These are phyloP conservation scores for Pinna nobilis DNA, from an alignment of 1,140 invertebrate genomes.

Conservation along the genomic window DNA sequence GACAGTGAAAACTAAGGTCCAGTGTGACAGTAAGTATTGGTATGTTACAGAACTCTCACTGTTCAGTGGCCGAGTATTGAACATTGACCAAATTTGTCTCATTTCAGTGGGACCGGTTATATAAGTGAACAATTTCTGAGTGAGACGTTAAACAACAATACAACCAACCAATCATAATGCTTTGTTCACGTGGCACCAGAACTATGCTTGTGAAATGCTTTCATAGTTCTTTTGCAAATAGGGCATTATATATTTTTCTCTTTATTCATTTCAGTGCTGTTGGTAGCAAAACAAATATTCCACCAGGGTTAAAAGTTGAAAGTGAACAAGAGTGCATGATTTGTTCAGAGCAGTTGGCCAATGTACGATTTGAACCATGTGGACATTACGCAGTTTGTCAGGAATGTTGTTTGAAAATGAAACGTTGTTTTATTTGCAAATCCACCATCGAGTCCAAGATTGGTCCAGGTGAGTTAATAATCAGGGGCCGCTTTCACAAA, in stretches of 20 bases:
- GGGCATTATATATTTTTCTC: background rate
- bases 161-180: too few relatives aligned
- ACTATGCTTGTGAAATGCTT: too few relatives aligned
- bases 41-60: too few relatives aligned
- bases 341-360: slow-evolving; percentile 82
- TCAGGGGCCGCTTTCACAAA: too few relatives aligned
- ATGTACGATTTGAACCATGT: slow-evolving; percentile 84
- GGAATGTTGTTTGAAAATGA: slow-evolving; percentile 86
- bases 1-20: too few relatives aligned
- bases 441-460: slow-evolving; percentile 78
- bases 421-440: slow-evolving; percentile 86
- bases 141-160: too few relatives aligned
- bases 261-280: slow-evolving; percentile 15
- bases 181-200: too few relatives aligned
- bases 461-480: background rate
- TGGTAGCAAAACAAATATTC: slow-evolving; percentile 41
- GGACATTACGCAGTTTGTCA: slow-evolving; percentile 84
- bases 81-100: too few relatives aligned
- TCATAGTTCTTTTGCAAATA: background rate
- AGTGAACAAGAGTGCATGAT: slow-evolving; percentile 79
- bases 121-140: too few relatives aligned
- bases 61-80: too few relatives aligned
- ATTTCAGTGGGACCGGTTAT: too few relatives aligned
- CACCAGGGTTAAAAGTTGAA: background rate
- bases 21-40: too few relatives aligned